Conservation (phyloP, 64 coral and sea anemone species). For the Montipora sp. region DNA sequence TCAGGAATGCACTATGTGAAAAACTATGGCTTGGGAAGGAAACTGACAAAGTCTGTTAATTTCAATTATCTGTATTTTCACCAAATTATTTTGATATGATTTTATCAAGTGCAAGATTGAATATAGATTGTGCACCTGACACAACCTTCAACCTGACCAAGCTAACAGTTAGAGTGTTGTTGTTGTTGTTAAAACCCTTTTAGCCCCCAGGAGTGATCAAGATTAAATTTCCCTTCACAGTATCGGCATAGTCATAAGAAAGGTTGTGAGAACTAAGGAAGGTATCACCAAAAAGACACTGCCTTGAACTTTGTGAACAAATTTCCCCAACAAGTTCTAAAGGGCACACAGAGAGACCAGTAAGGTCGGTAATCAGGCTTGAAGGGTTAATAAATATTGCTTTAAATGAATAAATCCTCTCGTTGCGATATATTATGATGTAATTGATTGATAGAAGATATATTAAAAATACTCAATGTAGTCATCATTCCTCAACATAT, state of each 20-base stretch:
- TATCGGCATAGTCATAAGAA: slow-evolving; percentile 18
- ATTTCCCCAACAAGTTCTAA: neutral
- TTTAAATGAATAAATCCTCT: slow-evolving; percentile 30
- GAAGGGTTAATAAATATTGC: neutral
- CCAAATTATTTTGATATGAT: slow-evolving; percentile 50
- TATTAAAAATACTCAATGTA: no score
- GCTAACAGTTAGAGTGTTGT: slow-evolving; percentile 22
- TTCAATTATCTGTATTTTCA: slow-evolving; percentile 25
- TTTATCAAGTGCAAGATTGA: slow-evolving; percentile 52
- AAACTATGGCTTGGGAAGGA: slow-evolving; percentile 58
- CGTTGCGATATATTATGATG: no score
- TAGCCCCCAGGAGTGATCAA: neutral
- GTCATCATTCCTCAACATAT: no score
- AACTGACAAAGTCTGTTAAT: slow-evolving; percentile 30
- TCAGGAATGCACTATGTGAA: slow-evolving; percentile 42
- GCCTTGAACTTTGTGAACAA: slow-evolving; percentile 13
- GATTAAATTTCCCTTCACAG: slow-evolving; percentile 22
- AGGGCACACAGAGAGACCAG: neutral
- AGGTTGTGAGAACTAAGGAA: slow-evolving; percentile 9
- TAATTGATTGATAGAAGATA: no score
- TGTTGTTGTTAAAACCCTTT: neutral
- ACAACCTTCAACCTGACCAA: slow-evolving; percentile 40
- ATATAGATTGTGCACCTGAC: slow-evolving; percentile 30
- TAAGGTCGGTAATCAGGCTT: neutral
- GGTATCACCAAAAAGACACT: neutral